A percentile compares a stretch with the other conserved stretches of the same genome.
Evolutionary conservation across 2,888 invertebrate genomes (phyloP).

Genomic region (Pterostichus niger): DNA sequence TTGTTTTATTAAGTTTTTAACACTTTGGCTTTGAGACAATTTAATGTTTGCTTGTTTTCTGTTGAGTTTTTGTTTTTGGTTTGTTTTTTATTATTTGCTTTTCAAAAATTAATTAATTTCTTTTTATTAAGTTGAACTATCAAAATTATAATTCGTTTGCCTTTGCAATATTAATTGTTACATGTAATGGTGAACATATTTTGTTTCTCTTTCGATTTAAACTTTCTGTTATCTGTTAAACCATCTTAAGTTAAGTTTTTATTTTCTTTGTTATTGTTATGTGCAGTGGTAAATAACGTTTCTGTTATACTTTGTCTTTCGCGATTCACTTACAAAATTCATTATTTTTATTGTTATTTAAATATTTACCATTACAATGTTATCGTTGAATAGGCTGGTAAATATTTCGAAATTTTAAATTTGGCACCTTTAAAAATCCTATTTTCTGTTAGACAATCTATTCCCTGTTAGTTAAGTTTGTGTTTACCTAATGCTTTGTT

Average conservation of each 20-base stretch:
- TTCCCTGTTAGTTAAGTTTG: neutral
- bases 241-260: conserved; percentile 34
- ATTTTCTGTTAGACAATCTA: conserved; percentile 12
- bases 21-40: neutral
- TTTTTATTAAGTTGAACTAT: neutral
- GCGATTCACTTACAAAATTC: neutral
- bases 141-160: neutral
- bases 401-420: neutral
- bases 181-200: neutral
- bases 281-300: conserved; percentile 31
- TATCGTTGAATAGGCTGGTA: conserved; percentile 9
- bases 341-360: neutral
- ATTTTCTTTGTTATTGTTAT: conserved; percentile 30
- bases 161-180: neutral
- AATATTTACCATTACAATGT: conserved; percentile 12
- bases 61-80: neutral
- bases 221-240: conserved; percentile 23
- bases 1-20: conserved; percentile 2
- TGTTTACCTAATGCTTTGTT: conserved; percentile 9
- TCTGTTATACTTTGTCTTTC: conserved; percentile 43
- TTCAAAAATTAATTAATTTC: conserved; percentile 1
- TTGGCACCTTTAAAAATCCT: conserved; percentile 3
- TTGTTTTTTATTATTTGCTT: neutral
- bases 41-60: no score
- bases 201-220: conserved; percentile 16